A percentile compares a stretch with the other conserved stretches of the same genome.
phyloP scores from a whole-genome alignment of 2,888 invertebrate genomes.

The Macaria liturata region DNA sequence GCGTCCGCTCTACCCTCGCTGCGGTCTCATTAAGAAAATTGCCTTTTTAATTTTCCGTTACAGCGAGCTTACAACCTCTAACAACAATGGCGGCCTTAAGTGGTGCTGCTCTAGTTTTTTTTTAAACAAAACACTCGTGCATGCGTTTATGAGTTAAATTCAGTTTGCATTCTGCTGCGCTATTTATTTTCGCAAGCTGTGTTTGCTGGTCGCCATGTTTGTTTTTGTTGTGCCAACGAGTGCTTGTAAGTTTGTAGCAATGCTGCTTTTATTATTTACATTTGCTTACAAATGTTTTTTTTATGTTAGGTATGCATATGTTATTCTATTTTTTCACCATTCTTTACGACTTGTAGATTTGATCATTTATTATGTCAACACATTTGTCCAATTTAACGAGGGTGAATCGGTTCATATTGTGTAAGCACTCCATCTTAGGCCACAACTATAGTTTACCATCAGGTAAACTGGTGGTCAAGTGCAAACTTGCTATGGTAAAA shows the following conservation, averaged over 20 bases:
- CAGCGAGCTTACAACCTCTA: conserved; percentile 44
- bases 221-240: conserved; percentile 14
- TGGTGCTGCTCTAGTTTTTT: conserved; percentile 40
- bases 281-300: conserved; percentile 9
- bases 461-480: too few species aligned
- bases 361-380: too few species aligned
- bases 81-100: conserved; percentile 45
- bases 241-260: conserved; percentile 14
- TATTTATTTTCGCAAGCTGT: conserved; percentile 16
- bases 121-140: conserved; percentile 20
- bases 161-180: conserved; percentile 23
- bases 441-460: too few species aligned
- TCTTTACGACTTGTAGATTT: too few species aligned
- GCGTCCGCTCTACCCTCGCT: conserved; percentile 48
- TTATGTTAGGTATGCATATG: not conserved
- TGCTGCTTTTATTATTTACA: conserved; percentile 7
- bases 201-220: conserved; percentile 14
- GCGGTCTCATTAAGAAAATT: conserved; percentile 70
- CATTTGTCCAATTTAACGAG: too few species aligned
- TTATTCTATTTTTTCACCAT: not conserved
- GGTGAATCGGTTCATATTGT: too few species aligned
- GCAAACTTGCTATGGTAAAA: too few species aligned
- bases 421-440: not conserved
- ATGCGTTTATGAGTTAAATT: conserved; percentile 28
- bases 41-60: conserved; percentile 75